Base-by-base conservation (phyloP, 2,888 invertebrate genomes). In the Acanthosepion esculentum region DNA sequence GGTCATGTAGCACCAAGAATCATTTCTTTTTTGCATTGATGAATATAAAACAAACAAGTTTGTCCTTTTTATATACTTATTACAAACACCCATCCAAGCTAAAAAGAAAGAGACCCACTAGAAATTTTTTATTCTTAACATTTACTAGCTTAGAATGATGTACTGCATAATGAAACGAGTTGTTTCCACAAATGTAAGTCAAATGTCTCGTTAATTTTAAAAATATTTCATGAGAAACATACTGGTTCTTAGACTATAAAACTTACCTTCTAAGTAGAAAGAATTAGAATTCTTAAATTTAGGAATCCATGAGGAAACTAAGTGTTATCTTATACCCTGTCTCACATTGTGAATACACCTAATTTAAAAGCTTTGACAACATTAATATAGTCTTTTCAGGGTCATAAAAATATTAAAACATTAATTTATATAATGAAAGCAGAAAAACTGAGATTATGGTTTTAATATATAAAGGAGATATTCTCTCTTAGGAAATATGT, bases 1-100 rank as follows among this genome's bases (percentile, higher is more conserved):
- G n/a, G 78, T 78, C 78, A 78, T 78, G 78, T 78, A 78, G 78
- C 78, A 78, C 78, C 78, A 78, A 78, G n/a, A 78, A 78, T 78
- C 78, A 78, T 78, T 78, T 78, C 5, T 18, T 33, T n/a, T 78
- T 78, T 78, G 78, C n/a, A 78, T 78, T 78, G 78, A 78, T 78
- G 78, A 78, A 78, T 33, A 78, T 78, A 78, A 10, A 78, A 78
- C n/a, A 78, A 10, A 78, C n/a, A 78, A 33, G n/a, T n/a, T n/a
- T n/a, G 59, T n/a, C 33, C 12, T 78, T 78, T n/a, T 5, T 78
- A n/a, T 78, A n/a, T 78, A n/a, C 8, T n/a, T n/a, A 18, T 78
- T 78, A 78, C 78, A n/a, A 78, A 78, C n/a, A 78, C 23, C 23
- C 29, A 10, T 78, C 15, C 33, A n/a, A 78, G n/a, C 12, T 78